These are phyloP conservation scores for Tenualosa ilisha DNA, from an alignment of 2,797 vertebrate genomes.

Conservation along the genomic window DNA sequence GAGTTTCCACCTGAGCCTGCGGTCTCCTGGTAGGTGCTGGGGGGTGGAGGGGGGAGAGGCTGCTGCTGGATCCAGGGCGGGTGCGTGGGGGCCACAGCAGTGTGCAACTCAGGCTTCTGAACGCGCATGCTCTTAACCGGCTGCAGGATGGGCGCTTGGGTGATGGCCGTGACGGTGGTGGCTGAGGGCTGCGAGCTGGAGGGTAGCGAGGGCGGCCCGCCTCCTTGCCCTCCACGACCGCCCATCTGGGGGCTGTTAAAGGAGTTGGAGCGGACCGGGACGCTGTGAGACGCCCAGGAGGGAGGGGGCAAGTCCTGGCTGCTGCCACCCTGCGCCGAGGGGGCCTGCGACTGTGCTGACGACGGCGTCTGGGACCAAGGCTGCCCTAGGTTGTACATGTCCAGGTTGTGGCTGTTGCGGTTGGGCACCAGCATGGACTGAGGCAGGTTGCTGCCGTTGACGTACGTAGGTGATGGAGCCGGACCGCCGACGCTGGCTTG, in stretches of 20 bases:
- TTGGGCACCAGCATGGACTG: conserved; percentile 85
- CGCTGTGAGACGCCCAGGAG: conserved; percentile 77
- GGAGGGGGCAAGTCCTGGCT: conserved; percentile 84
- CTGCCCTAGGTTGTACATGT: conserved; percentile 84
- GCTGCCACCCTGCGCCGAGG: conserved; percentile 69
- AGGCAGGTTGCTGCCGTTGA: conserved; percentile 86
- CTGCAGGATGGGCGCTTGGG: conserved; percentile 91
- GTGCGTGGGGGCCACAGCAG: conserved; percentile 91
- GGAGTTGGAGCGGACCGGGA: conserved; percentile 90
- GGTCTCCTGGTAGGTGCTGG: conserved; percentile 79
- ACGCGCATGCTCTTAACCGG: conserved; percentile 95
- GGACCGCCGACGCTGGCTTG: conserved; percentile 82
- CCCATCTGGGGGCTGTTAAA: conserved; percentile 86
- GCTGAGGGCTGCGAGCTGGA: conserved; percentile 88
- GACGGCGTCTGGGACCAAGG: conserved; percentile 83
- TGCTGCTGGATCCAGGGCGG: conserved; percentile 87
- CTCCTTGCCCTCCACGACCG: conserved; percentile 69
- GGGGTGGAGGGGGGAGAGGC: conserved; percentile 60
- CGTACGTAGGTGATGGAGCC: conserved; percentile 80
- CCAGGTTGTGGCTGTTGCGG: conserved; percentile 92
- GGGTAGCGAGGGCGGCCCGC: conserved; percentile 31
- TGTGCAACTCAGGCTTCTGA: conserved; percentile 92
- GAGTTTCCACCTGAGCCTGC: conserved; percentile 62
- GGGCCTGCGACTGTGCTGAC: conserved; percentile 76
- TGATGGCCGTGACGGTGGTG: conserved; percentile 94